phyloP scores from a whole-genome alignment of 2,888 invertebrate species.

The Herminia tarsipennalis region DNA sequence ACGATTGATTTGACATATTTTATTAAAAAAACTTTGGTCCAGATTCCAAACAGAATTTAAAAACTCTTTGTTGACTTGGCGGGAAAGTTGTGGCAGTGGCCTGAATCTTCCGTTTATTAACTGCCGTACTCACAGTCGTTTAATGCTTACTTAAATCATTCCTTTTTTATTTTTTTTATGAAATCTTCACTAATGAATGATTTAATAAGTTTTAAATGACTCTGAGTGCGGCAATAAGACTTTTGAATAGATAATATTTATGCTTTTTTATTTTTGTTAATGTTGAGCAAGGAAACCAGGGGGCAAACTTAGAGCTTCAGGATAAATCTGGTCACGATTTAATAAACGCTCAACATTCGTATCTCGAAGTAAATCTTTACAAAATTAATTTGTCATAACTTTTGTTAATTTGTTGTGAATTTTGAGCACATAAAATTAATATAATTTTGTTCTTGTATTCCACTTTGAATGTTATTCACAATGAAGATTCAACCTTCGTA shows the following conservation, averaged over 20 bases:
- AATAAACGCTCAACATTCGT: constrained; percentile 19
- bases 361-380: constrained; percentile 23
- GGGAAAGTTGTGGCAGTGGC: too few species aligned
- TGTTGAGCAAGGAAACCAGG: background rate
- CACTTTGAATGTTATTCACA: constrained; percentile 15
- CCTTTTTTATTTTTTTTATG: too few species aligned
- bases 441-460: constrained; percentile 34
- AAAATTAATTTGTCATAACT: constrained; percentile 40
- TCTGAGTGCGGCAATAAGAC: background rate
- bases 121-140: too few species aligned
- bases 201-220: too few species aligned
- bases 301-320: background rate
- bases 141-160: too few species aligned
- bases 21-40: constrained; percentile 15
- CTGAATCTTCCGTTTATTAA: too few species aligned
- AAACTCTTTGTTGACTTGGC: background rate
- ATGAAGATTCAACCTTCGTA: constrained; percentile 1
- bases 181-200: too few species aligned
- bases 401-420: constrained; percentile 36
- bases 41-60: constrained; percentile 7
- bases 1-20: too few species aligned
- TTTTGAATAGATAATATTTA: background rate
- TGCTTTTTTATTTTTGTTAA: background rate
- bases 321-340: constrained; percentile 16
- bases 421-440: constrained; percentile 34